Conservation (phyloP, 1,140 invertebrate species). For the Hyposmocoma kahamanoa region DNA sequence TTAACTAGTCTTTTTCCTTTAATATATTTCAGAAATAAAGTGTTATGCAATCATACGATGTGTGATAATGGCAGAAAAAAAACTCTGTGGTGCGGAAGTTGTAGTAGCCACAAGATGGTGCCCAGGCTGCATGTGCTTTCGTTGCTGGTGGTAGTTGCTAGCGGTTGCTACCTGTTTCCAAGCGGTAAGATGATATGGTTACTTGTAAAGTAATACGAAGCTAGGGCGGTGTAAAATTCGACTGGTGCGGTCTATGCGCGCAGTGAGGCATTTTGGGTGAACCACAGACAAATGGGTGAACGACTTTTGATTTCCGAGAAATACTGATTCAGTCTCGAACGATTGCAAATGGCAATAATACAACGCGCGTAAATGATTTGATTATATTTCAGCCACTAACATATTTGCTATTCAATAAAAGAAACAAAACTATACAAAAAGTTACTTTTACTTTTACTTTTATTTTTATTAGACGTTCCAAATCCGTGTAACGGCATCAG, state of each 20-base stretch:
- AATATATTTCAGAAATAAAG: not conserved
- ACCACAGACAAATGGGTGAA: too few relatives aligned
- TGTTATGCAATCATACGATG: conserved; percentile 21
- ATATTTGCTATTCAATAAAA: too few relatives aligned
- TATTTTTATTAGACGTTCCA: conserved; percentile 78
- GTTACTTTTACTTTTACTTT: too few relatives aligned
- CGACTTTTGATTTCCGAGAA: too few relatives aligned
- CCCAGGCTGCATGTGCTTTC: conserved; percentile 17
- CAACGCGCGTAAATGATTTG: too few relatives aligned
- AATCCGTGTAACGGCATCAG: conserved; percentile 84
- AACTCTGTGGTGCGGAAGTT: conserved; percentile 11
- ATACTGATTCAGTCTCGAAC: too few relatives aligned
- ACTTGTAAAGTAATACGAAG: not conserved
- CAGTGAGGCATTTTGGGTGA: too few relatives aligned
- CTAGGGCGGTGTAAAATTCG: not conserved
- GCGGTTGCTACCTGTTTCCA: conserved; percentile 72
- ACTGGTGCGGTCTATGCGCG: conserved; percentile 35
- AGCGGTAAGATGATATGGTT: conserved; percentile 51
- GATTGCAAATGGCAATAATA: too few relatives aligned
- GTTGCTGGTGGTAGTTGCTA: conserved; percentile 27
- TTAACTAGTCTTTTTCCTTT: too few relatives aligned
- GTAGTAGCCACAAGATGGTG: conserved; percentile 28
- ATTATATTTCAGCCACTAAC: too few relatives aligned
- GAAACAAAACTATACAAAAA: too few relatives aligned
- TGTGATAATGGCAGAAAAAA: conserved; percentile 31